Conservation (phyloP, 2,113 vertebrate species). For the Scolopax mira region DNA sequence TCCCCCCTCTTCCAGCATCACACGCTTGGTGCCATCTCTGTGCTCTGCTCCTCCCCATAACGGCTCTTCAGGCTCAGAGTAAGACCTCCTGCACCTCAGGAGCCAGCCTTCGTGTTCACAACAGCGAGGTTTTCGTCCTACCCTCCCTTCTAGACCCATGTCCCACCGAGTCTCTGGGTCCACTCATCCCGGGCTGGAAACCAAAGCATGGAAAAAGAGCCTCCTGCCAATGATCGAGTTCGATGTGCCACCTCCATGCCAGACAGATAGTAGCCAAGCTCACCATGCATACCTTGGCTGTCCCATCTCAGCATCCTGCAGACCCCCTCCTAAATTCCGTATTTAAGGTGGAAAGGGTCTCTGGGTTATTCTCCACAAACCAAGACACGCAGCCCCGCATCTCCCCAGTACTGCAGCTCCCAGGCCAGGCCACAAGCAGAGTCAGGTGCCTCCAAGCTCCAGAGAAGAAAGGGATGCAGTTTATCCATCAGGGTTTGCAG, state of each 20-base stretch:
- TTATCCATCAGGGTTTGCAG: neutral
- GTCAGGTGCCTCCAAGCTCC: neutral
- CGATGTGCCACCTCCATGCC: neutral
- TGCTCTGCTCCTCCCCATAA: neutral
- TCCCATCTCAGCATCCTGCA: neutral
- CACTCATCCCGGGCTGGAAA: neutral
- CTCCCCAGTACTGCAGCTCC: neutral
- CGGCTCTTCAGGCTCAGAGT: neutral
- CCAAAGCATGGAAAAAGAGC: neutral
- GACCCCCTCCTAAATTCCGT: neutral
- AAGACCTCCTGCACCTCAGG: neutral
- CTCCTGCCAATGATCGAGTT: neutral
- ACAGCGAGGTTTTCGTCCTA: neutral
- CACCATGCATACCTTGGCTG: neutral
- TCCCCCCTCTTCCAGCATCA: neutral
- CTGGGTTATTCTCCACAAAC: no score
- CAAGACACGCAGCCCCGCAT: no score
- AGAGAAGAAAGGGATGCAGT: neutral
- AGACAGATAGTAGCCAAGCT: neutral
- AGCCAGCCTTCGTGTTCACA: neutral
- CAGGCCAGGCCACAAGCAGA: neutral
- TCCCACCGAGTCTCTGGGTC: neutral
- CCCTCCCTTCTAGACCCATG: no score
- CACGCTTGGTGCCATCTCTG: neutral
- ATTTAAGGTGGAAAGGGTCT: neutral